Percentiles rank a stretch among this genome's conserved stretches.
Conservation (phyloP, 2,888 invertebrate genomes). For the Leptinotarsa juncta region DNA sequence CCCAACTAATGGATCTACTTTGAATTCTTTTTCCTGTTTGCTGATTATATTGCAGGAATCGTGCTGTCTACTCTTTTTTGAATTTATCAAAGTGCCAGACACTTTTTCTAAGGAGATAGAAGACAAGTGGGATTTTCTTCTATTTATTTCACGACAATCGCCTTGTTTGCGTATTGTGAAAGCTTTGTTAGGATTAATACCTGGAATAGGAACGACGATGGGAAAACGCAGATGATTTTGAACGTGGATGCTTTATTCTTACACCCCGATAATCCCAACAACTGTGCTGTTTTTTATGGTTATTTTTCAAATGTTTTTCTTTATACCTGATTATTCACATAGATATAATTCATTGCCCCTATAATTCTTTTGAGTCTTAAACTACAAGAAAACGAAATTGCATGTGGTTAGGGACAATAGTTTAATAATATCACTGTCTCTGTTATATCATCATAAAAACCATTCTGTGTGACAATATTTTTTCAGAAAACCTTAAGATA, state of each 20-base stretch:
- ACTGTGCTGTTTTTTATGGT: background rate
- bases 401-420: too few relatives aligned
- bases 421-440: too few relatives aligned
- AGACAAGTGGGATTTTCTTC: conserved; percentile 34
- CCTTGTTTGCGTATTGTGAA: conserved; percentile 35
- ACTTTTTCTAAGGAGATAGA: conserved; percentile 25
- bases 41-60: conserved; percentile 24
- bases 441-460: too few relatives aligned
- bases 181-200: conserved; percentile 27
- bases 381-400: too few relatives aligned
- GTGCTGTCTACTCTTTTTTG: conserved; percentile 24
- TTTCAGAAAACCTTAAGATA: too few relatives aligned
- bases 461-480: too few relatives aligned
- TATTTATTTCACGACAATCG: conserved; percentile 29
- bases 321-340: background rate
- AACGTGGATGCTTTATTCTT: background rate
- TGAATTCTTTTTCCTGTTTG: conserved; percentile 9
- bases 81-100: conserved; percentile 27
- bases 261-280: background rate
- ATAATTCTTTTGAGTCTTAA: too few relatives aligned
- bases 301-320: background rate
- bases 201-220: background rate
- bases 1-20: background rate
- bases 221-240: conserved; percentile 1
- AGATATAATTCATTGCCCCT: too few relatives aligned